Percentiles rank a stretch among this genome's conserved stretches.
These are phyloP conservation scores for Pseudomugil gertrudae DNA, from an alignment of 2,797 vertebrate species.

Conservation along the genomic window DNA sequence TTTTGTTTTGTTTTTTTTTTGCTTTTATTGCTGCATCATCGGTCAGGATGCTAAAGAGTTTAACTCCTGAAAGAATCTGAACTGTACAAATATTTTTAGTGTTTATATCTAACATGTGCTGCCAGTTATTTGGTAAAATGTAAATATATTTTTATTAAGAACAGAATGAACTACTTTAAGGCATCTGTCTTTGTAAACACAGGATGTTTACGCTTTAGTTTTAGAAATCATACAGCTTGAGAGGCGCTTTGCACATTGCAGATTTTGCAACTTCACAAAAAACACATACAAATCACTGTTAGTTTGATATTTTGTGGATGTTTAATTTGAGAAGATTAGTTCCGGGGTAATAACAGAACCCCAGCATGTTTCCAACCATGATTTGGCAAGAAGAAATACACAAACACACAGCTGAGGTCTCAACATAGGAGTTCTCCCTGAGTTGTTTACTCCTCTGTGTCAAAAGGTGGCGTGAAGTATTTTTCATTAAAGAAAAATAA, in stretches of 20 bases:
- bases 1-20: conserved; percentile 15
- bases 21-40: conserved; percentile 21
- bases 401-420: conserved; percentile 63
- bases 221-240: conserved; percentile 58
- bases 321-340: conserved; percentile 72
- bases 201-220: conserved; percentile 71
- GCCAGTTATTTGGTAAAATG: conserved; percentile 30
- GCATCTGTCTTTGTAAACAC: conserved; percentile 60
- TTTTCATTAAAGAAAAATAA: conserved; percentile 80
- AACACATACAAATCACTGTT: conserved; percentile 65
- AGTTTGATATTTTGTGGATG: conserved; percentile 64
- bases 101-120: conserved; percentile 45
- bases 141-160: conserved; percentile 49
- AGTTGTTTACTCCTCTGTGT: conserved; percentile 71
- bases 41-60: conserved; percentile 40
- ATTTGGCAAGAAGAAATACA: conserved; percentile 67
- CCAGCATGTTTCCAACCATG: conserved; percentile 48
- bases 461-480: conserved; percentile 75
- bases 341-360: conserved; percentile 62
- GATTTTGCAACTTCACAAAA: conserved; percentile 73
- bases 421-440: conserved; percentile 42
- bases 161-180: conserved; percentile 55
- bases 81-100: conserved; percentile 37
- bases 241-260: conserved; percentile 29
- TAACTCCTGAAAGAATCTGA: conserved; percentile 48